Evolutionary conservation across 2,113 vertebrate genomes (phyloP).

Genomic region (Eurystomus gularis): DNA sequence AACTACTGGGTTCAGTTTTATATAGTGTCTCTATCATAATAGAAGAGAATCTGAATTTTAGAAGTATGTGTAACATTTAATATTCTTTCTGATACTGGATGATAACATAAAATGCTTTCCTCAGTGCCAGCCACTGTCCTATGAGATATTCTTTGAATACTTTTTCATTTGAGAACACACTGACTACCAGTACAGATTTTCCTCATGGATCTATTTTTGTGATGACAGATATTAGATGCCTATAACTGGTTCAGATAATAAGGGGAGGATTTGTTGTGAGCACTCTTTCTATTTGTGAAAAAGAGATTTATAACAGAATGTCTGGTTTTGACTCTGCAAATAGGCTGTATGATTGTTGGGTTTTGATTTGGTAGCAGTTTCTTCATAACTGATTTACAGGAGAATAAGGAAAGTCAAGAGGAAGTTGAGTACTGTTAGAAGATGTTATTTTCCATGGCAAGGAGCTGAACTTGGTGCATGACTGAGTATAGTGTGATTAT

Average conservation of each 20-base stretch:
- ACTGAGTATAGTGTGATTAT: not conserved
- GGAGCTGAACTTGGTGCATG: not conserved
- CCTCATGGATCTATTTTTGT: not conserved
- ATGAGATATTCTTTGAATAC: not conserved
- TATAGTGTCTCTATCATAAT: accelerated
- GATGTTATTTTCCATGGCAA: not conserved
- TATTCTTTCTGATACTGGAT: not conserved
- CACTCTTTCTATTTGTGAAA: not conserved
- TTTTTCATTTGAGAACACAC: not conserved
- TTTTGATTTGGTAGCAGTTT: not conserved
- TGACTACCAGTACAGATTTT: not conserved
- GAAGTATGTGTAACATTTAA: not conserved
- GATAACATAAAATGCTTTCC: not conserved
- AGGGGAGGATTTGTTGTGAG: not conserved
- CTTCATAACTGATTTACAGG: not conserved
- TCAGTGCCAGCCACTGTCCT: not conserved
- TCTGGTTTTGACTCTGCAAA: not conserved
- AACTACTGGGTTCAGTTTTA: not conserved
- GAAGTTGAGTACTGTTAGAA: not conserved
- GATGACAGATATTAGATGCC: not conserved
- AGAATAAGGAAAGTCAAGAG: not conserved
- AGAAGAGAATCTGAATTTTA: not conserved
- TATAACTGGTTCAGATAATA: not conserved
- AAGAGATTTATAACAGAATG: not conserved
- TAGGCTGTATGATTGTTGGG: not conserved